Percentiles rank a stretch among this genome's conserved stretches.
These are phyloP conservation scores for Eretmocerus hayati DNA, from an alignment of 2,888 invertebrate genomes.

Conservation along the genomic window DNA sequence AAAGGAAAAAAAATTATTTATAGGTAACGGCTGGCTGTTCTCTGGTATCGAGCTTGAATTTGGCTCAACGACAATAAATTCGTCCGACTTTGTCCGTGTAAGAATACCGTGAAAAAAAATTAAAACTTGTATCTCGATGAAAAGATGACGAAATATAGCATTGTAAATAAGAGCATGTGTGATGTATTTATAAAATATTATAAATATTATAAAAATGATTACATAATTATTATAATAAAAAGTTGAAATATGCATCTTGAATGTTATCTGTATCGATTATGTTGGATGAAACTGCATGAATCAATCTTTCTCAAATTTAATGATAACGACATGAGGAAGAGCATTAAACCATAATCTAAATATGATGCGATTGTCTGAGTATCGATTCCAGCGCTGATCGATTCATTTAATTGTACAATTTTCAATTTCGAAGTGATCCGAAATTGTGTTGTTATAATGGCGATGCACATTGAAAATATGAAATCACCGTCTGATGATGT, in stretches of 20 bases:
- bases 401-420: slow-evolving; percentile 10
- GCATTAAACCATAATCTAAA: too few relatives aligned
- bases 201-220: slow-evolving; percentile 24
- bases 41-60: too few relatives aligned
- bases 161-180: slow-evolving; percentile 28
- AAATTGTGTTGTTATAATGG: slow-evolving; percentile 1
- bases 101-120: too few relatives aligned
- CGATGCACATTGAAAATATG: slow-evolving; percentile 3
- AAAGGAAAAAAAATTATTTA: too few relatives aligned
- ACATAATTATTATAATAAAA: slow-evolving; percentile 17
- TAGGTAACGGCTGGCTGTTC: too few relatives aligned
- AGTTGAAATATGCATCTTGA: slow-evolving; percentile 13
- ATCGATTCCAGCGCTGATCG: too few relatives aligned
- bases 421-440: slow-evolving; percentile 3
- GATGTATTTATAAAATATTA: slow-evolving; percentile 28
- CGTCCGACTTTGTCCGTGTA: too few relatives aligned
- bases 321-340: too few relatives aligned
- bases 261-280: slow-evolving; percentile 15
- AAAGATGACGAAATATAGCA: slow-evolving; percentile 5
- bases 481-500: slow-evolving; percentile 4
- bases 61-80: too few relatives aligned
- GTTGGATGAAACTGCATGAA: slow-evolving; percentile 1
- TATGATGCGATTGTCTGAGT: too few relatives aligned
- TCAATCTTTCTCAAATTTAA: not conserved
- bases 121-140: too few relatives aligned